phyloP scores from a whole-genome alignment of 2,888 invertebrate genomes.

The Lutraria lutraria region DNA sequence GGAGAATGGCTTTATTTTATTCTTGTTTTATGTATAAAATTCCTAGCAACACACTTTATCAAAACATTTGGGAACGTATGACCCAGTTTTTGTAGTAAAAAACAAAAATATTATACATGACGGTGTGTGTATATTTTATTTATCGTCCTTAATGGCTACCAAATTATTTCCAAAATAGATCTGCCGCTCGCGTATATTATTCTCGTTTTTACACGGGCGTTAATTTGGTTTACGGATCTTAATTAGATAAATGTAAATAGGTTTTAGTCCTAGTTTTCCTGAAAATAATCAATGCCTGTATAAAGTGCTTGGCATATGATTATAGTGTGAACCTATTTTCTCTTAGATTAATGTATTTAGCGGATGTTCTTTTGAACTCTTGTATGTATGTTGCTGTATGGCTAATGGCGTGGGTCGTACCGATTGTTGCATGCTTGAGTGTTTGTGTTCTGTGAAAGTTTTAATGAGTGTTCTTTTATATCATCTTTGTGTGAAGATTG shows the following conservation, averaged over 20 bases:
- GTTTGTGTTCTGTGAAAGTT: too few species aligned
- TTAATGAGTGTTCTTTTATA: too few species aligned
- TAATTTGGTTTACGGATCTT: neutral
- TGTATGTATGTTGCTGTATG: too few species aligned
- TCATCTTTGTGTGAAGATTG: too few species aligned
- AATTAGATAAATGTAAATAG: conserved; percentile 10
- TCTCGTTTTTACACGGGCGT: neutral
- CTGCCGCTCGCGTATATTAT: neutral
- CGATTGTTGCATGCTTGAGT: too few species aligned
- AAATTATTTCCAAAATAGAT: neutral
- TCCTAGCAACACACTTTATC: too few species aligned
- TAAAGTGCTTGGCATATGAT: neutral
- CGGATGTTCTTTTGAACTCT: neutral
- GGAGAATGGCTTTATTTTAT: neutral
- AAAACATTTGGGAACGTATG: neutral
- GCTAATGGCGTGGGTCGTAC: too few species aligned
- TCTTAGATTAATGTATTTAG: neutral
- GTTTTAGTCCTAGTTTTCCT: neutral
- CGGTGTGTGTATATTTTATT: neutral
- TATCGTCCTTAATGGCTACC: neutral
- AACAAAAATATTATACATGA: neutral
- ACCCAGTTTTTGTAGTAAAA: neutral
- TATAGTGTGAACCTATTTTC: neutral
- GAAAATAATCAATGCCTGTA: neutral
- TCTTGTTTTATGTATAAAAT: too few species aligned